Base-by-base conservation (phyloP, 2,888 invertebrate species). In the Palloptera scutellata region DNA sequence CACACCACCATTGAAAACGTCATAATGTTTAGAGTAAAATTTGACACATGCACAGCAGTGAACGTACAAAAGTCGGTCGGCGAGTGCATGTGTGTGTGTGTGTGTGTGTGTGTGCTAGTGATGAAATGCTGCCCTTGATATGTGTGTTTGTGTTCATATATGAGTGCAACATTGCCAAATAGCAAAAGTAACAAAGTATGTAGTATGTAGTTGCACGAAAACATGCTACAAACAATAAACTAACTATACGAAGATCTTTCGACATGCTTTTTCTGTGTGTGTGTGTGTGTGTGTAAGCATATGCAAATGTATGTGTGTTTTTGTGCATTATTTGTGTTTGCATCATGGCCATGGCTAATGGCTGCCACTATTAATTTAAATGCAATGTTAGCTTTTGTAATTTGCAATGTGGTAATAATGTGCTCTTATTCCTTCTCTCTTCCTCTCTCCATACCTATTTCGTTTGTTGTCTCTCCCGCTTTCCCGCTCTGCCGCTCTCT, bases 311-410 rank as follows among this genome's bases (percentile, higher is more conserved):
- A 19, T 43, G n/a, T 58, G 8, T 45, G 15, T 10, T 20, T 20
- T 1, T 48, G 30, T 60, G 13, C 8, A 10, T 60, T 30, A 59
- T 60, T 17, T 60, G 30, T 45, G 45, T 20, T 52, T 53, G 52
- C 64, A 20, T 17, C 51, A 5, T 48, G 52, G n/a, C 52, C 52
- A 41, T 20, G 69, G 64, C 68, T 71, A 70, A 66, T 65, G 58
- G 67, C 59, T 68, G 64, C 43, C 66, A 68, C 68, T 72, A 72
- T 72, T 72, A 73, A 73, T 71, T 30, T 70, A 70, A 71, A 70
- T 70, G 67, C 71, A 70, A 67, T 64, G 69, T 68, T 70, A 66
- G 68, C 61, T 64, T 52, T 62, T 70, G 55, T 61, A 72, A 69
- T 74, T 72, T 69, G 70, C 60, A 67, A 19, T 63, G 61, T 60